phyloP scores from a whole-genome alignment of 2,113 vertebrate species.

The cat (Felis catus) region F.catus_Fca126_mat1.0 CM031414.1:35076001-35076500 shows the following conservation, averaged over 20 bases:
- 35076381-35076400: background rate
- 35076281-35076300: background rate
- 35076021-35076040: background rate
- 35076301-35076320: background rate
- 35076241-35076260: background rate
- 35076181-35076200: background rate
- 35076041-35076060: background rate
- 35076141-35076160: background rate
- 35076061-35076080: background rate
- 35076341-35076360: background rate
- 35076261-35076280: background rate
- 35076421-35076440: background rate
- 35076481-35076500: background rate
- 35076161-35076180: background rate
- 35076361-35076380: background rate
- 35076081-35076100: background rate
- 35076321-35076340: background rate
- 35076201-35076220: background rate
- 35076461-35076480: background rate
- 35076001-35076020: too few relatives aligned
- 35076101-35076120: background rate
- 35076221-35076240: fast-evolving
- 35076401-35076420: background rate
- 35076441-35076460: background rate
- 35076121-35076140: background rate